Evolutionary conservation across 2,113 vertebrate genomes (phyloP).

Genomic region (Entomyzon cyanotis): DNA sequence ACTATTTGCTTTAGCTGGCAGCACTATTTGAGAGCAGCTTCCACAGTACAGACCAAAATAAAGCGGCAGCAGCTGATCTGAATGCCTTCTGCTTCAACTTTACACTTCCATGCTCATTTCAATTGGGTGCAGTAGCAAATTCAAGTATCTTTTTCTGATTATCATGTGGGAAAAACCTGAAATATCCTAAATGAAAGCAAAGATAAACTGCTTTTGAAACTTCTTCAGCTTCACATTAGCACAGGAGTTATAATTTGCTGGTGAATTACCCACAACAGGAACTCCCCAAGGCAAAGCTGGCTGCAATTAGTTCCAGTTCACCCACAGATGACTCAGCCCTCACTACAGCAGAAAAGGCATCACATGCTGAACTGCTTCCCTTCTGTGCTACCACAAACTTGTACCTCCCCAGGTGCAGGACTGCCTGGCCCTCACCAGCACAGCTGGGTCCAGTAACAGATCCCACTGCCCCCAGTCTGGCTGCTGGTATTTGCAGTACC

Average conservation of each 20-base stretch:
- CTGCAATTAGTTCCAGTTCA: not conserved
- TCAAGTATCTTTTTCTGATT: not conserved
- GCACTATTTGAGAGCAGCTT: not conserved
- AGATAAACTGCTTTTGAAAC: not conserved
- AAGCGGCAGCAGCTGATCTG: not conserved
- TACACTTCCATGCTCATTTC: not conserved
- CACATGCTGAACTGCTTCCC: not conserved
- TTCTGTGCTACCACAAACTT: not conserved
- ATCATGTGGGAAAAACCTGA: not conserved
- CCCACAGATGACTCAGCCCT: not conserved
- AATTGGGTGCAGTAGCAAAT: not conserved
- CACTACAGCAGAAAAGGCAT: not conserved
- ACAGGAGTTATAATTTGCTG: not conserved
- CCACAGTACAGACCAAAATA: not conserved
- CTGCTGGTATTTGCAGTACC: not conserved
- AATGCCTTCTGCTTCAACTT: not conserved
- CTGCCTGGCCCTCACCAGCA: not conserved
- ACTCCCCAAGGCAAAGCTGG: not conserved
- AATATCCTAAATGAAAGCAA: not conserved
- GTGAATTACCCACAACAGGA: not conserved
- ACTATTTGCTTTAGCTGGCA: not conserved
- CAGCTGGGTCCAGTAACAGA: not conserved
- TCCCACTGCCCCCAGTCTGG: not conserved
- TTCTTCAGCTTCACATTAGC: not conserved
- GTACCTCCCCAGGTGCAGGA: rapidly evolving